Evolutionary conservation across 2,888 invertebrate species (phyloP), one percentile per base, ranked within the genome.

Genomic region (Drosophila meridionalis): DNA sequence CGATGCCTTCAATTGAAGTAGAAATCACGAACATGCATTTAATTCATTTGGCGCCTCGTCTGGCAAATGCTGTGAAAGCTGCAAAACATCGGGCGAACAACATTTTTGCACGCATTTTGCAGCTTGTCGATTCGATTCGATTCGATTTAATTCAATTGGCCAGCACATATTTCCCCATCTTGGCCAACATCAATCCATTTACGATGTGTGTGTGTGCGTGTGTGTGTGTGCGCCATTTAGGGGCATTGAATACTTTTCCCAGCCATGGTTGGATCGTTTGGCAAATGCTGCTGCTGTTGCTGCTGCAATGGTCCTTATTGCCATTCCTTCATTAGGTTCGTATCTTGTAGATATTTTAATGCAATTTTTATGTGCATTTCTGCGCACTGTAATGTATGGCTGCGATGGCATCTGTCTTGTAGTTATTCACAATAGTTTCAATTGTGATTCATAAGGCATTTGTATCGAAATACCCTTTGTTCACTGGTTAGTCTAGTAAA

Each of bases 301-400:
- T 47, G 59, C 28, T 56, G 69, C 80, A 85, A 76, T 73, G 80
- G 87, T 84, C 87, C 87, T 84, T 82, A 79, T 87, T 69, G 89
- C 79, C 79, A 79, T 88, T 86, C 87, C 79, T 80, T 83, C 71
- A 83, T 76, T 78, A 76, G 71, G 63, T 55, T 63, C 60, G 48
- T 59, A 50, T 75, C 74, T 80, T 62, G 57, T 67, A 72, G 73
- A 76, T 67, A 84, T 84, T 78, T 86, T 86, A 84, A 88, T 83
- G 87, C 76, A 73, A 82, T 80, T 87, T 80, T 87, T 84, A 87
- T 85, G 84, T 69, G 85, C 89, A 87, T 89, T 84, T 79, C 67
- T 83, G 62, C 30, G 53, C 69, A 55, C 47, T 64, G 58, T 73
- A 86, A 86, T 87, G 68, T 60, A 42, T 61, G 38, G 47, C 26